Evolutionary conservation across 1,140 invertebrate species (phyloP).

Genomic region (Ceratosolen solmsi): DNA sequence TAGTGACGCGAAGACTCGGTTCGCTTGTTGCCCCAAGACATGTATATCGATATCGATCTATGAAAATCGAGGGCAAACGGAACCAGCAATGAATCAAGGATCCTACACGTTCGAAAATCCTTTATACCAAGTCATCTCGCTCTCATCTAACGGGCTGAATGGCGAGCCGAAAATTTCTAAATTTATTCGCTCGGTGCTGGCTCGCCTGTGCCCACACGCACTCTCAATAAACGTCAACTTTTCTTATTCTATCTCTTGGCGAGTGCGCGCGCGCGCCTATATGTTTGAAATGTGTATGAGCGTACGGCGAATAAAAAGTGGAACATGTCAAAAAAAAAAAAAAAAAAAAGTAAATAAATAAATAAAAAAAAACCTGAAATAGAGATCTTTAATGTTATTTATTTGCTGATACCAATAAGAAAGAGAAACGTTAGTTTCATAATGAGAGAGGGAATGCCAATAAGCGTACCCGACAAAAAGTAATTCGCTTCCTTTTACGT

Average conservation of each 20-base stretch:
- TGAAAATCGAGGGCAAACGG: no score
- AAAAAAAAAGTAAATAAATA: no score
- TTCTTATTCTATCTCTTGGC: conserved; percentile 7
- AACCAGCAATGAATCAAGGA: no score
- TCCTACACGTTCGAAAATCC: neutral
- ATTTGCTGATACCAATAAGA: conserved; percentile 6
- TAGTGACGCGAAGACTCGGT: no score
- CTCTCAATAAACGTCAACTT: conserved; percentile 36
- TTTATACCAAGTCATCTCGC: neutral
- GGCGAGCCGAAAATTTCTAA: conserved; percentile 37
- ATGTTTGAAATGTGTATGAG: neutral
- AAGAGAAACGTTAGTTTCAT: neutral
- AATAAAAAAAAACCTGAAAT: conserved; percentile 23
- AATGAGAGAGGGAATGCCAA: neutral
- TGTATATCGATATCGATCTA: no score
- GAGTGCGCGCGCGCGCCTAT: neutral
- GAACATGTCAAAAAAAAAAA: neutral
- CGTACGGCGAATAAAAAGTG: neutral
- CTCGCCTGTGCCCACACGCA: neutral
- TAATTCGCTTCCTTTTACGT: neutral
- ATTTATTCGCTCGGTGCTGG: neutral
- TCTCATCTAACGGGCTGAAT: neutral
- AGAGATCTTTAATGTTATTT: conserved; percentile 25
- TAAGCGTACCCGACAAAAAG: neutral
- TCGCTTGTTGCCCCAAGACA: no score